Evolutionary conservation across 2,888 invertebrate species (phyloP), one percentile per base, ranked within the genome.

Genomic region (Tenthredo notha): DNA sequence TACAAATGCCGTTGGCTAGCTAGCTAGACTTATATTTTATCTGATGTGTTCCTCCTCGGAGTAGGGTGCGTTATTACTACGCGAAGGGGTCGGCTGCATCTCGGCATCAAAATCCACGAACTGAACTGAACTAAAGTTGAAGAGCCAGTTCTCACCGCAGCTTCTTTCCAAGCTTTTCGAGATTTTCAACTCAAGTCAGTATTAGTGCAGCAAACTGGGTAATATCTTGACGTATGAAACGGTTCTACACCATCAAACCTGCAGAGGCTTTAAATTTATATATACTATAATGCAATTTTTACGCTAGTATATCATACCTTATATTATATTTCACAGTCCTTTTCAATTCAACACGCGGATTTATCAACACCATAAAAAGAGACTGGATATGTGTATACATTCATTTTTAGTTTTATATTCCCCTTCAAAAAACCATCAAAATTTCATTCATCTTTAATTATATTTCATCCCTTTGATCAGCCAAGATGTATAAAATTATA

Each of bases 1-100:
- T 25, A 61, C 25, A 25, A 61, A 61, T 61, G 43, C 40, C 72
- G 7, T 40, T 40, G 10, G 43, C 40, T 21, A 9, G 18, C 43
- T 5, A 43, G 18, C 72, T n/a, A 74, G 40, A n/a, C 89, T 92
- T 87, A 90, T 90, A 89, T 90, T 90, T 92, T 91, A 92, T 91
- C 91, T 74, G 43, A 33, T 67, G 33, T 33, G 33, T 70, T 70
- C 70, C 29, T 18, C 5, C 70, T 7, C n/a, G 70, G 70, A 18
- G 70, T 74, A 21, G 43, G 72, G 43, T 43, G n/a, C 72, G 72
- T 61, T 37, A 37, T 70, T 70, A 70, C 37, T 15, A n/a, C 18
- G 70, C n/a, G 70, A n/a, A 7, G 2, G n/a, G 54, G 54, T n/a
- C 18, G 72, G 72, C 43, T 74, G 72, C 72, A 74, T 74, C 72